Evolutionary conservation across 2,113 vertebrate species (phyloP).

Genomic region (Salvelinus sp.): DNA sequence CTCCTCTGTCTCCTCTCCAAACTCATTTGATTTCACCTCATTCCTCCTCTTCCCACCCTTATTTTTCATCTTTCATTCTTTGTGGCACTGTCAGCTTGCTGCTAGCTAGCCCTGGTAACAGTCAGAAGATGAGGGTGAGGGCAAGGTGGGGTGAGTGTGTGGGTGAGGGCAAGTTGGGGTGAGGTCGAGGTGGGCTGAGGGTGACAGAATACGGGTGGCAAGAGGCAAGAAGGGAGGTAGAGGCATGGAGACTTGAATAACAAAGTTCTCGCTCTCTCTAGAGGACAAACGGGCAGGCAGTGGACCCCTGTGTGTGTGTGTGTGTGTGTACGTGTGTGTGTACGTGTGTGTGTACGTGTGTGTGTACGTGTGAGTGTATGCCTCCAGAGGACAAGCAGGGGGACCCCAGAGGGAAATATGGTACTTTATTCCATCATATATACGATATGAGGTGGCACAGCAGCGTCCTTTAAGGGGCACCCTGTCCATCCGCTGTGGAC

Average conservation of each 20-base stretch:
- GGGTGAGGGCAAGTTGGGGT: no score
- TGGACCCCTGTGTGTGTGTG: background rate
- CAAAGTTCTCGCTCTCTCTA: no score
- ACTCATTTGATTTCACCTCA: background rate
- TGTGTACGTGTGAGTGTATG: background rate
- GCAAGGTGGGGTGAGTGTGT: no score
- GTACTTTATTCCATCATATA: background rate
- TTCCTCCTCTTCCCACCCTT: background rate
- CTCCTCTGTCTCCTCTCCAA: background rate
- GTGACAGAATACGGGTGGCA: no score
- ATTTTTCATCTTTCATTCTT: background rate
- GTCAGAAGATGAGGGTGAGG: no score
- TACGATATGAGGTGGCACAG: background rate
- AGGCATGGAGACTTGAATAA: no score
- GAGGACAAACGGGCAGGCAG: background rate
- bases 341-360: background rate
- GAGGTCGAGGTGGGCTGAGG: background rate
- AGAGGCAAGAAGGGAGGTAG: no score
- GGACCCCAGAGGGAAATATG: constrained; percentile 15
- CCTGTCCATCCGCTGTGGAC: background rate
- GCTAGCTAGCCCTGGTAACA: no score
- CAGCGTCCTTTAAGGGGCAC: background rate
- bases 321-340: background rate
- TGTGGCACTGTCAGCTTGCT: background rate
- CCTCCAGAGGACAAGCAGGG: background rate